Conservation (phyloP, 2,797 vertebrate genomes). For the Rhinichthys osculus region DNA sequence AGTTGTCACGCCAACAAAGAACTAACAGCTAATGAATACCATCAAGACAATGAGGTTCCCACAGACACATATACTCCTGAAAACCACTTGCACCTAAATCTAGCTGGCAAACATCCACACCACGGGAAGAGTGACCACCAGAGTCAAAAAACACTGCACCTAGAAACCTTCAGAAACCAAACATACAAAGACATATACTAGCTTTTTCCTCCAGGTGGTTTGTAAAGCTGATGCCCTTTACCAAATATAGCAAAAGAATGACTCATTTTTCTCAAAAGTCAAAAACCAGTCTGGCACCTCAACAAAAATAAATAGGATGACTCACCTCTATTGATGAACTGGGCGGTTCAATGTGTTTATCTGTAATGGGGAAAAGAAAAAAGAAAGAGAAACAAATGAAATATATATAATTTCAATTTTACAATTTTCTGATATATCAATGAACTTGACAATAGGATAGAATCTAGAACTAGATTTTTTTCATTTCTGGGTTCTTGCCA, state of each 20-base stretch:
- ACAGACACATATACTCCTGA: neutral
- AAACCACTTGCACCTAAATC: constrained; percentile 12
- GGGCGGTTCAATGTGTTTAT: constrained; percentile 46
- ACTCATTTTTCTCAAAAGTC: constrained; percentile 17
- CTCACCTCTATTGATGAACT: constrained; percentile 61
- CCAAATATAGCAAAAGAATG: constrained; percentile 38
- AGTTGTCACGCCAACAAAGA: constrained; percentile 10
- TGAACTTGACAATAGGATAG: neutral
- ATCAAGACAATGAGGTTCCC: constrained; percentile 39
- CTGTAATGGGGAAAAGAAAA: constrained; percentile 45
- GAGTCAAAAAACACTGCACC: neutral
- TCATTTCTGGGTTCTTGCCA: neutral
- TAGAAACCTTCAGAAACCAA: neutral
- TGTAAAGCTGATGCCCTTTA: neutral
- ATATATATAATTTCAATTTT: neutral
- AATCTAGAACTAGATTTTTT: neutral
- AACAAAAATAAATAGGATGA: constrained; percentile 39
- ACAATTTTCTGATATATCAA: neutral
- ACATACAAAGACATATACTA: neutral
- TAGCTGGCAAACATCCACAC: neutral
- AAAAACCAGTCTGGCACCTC: constrained; percentile 18
- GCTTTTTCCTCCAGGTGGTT: neutral
- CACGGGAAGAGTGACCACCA: neutral
- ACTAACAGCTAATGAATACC: constrained; percentile 36
- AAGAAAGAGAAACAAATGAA: constrained; percentile 12